These are phyloP conservation scores for Pituophis catenifer DNA, from an alignment of 2,113 vertebrate genomes.

Conservation along the genomic window DNA sequence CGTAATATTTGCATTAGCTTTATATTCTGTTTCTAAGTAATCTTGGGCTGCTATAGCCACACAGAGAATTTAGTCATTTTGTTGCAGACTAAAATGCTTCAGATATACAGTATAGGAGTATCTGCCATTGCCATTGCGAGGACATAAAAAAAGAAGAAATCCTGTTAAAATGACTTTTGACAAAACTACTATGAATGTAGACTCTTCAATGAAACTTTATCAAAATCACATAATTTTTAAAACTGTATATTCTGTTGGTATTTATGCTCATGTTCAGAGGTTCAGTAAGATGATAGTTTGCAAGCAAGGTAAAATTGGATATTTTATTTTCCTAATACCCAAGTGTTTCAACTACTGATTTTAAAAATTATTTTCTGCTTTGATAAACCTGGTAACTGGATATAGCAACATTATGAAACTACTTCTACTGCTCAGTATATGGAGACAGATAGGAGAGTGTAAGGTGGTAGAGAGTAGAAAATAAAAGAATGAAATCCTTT, in stretches of 20 bases:
- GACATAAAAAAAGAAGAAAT: not conserved
- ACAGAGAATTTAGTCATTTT: not conserved
- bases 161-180: not conserved
- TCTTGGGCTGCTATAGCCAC: not conserved
- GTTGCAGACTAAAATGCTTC: not conserved
- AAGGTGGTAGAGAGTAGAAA: constrained; percentile 14
- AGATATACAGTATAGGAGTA: not conserved
- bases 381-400: not conserved
- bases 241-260: not conserved
- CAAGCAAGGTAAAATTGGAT: not conserved
- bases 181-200: not conserved
- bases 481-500: not conserved
- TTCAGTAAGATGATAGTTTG: not conserved
- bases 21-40: not conserved
- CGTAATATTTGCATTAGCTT: not conserved
- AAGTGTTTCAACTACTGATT: not conserved
- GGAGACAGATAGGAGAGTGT: not conserved
- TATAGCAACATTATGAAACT: not conserved
- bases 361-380: not conserved
- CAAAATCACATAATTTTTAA: not conserved
- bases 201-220: not conserved
- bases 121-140: not conserved
- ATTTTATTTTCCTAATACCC: not conserved
- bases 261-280: not conserved
- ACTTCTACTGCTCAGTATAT: not conserved